Evolutionary conservation across 1,140 invertebrate genomes (phyloP).

Genomic region (Philopotamus ludificatus): DNA sequence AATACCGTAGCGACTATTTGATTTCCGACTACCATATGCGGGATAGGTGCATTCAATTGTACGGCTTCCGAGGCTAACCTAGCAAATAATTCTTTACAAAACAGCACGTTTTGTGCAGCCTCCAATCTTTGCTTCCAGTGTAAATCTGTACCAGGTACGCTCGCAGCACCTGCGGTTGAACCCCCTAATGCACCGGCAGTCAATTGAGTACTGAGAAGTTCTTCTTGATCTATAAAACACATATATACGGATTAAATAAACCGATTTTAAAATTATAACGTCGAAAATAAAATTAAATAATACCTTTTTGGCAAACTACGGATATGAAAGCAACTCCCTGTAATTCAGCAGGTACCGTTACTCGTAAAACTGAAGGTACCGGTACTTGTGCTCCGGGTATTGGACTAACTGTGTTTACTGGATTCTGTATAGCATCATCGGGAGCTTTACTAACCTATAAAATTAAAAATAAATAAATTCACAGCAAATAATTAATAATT

Average conservation of each 20-base stretch:
- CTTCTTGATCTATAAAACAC: slow-evolving; percentile 69
- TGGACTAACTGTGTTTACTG: slow-evolving; percentile 55
- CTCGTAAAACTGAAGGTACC: slow-evolving; percentile 75
- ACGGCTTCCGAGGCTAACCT: slow-evolving; percentile 94
- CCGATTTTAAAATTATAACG: too few relatives aligned
- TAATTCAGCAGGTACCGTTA: slow-evolving; percentile 89
- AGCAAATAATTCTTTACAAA: slow-evolving; percentile 96
- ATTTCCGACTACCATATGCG: slow-evolving; percentile 95
- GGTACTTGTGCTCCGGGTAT: slow-evolving; percentile 47
- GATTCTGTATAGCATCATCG: slow-evolving; percentile 68
- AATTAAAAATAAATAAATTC: slow-evolving; percentile 5
- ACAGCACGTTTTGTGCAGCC: slow-evolving; percentile 94
- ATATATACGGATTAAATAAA: slow-evolving; percentile 9
- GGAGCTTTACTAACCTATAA: slow-evolving; percentile 81
- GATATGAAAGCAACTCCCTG: slow-evolving; percentile 96
- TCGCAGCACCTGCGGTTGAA: slow-evolving; percentile 61
- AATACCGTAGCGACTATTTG: slow-evolving; percentile 90
- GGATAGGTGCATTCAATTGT: slow-evolving; percentile 86
- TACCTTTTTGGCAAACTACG: slow-evolving; percentile 89
- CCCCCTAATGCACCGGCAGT: slow-evolving; percentile 66
- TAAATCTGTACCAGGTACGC: slow-evolving; percentile 69
- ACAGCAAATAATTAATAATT: not conserved
- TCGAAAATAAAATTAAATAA: not conserved
- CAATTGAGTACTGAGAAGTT: slow-evolving; percentile 76
- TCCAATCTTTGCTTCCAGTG: slow-evolving; percentile 95